Conservation (phyloP, 2,113 vertebrate species). For the Chaetodon trifascialis region DNA sequence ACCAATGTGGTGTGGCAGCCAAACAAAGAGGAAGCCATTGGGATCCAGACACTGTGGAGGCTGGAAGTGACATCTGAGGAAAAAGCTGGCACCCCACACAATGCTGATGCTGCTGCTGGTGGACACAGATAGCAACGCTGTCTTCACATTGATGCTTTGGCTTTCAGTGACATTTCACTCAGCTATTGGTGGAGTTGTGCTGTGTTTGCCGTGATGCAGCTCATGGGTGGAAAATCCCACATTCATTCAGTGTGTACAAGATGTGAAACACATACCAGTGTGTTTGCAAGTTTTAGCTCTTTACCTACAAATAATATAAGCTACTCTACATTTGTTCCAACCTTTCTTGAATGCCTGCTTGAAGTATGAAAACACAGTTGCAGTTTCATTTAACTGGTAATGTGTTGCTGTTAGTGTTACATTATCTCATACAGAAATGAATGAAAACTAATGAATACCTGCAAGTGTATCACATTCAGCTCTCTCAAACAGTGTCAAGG, state of each 20-base stretch:
- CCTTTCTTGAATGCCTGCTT: no score
- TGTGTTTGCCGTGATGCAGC: constrained; percentile 10
- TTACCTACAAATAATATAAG: no score
- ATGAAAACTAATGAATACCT: no score
- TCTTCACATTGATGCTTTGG: background rate
- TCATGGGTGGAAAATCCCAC: background rate
- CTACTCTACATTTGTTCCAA: no score
- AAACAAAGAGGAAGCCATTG: constrained; percentile 57
- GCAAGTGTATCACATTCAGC: no score
- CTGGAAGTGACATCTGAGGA: constrained; percentile 49
- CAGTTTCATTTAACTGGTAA: no score
- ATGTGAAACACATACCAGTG: no score
- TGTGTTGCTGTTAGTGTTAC: no score
- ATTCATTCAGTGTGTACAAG: background rate
- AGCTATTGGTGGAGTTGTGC: constrained; percentile 1
- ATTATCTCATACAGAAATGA: no score
- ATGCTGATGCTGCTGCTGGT: constrained; percentile 35
- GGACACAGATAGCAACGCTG: constrained; percentile 27
- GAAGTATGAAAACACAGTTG: no score
- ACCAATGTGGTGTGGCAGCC: constrained; percentile 56
- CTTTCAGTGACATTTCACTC: constrained; percentile 24
- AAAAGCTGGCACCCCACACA: constrained; percentile 28
- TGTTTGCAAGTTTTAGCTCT: no score
- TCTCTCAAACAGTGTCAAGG: no score
- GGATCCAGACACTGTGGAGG: constrained; percentile 39